Percentiles rank a stretch among this genome's conserved stretches.
phyloP scores from a whole-genome alignment of 2,888 invertebrate species.

The Scrobipalpa atriplicella region DNA sequence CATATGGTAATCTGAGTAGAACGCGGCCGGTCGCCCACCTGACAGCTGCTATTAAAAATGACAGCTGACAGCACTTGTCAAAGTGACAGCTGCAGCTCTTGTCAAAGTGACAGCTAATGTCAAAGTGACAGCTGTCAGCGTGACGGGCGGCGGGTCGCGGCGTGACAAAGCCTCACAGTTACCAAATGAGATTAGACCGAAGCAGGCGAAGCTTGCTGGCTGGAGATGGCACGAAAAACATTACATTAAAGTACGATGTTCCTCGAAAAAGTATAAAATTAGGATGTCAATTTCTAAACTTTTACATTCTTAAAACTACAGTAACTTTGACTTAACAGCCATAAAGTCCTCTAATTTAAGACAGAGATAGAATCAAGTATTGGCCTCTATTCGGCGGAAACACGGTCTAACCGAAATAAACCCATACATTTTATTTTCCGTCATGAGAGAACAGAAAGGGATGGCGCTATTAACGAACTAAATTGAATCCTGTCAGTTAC shows the following conservation, averaged over 20 bases:
- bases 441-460: too few relatives aligned
- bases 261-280: neutral
- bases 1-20: constrained; percentile 93
- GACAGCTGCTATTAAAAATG: constrained; percentile 43
- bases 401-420: too few relatives aligned
- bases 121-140: constrained; percentile 44
- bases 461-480: too few relatives aligned
- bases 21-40: constrained; percentile 50
- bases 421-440: too few relatives aligned
- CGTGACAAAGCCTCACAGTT: constrained; percentile 92
- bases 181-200: constrained; percentile 98
- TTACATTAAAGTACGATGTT: neutral
- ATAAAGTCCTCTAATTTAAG: too few relatives aligned
- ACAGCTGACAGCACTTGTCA: constrained; percentile 40
- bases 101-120: constrained; percentile 40
- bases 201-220: constrained; percentile 75
- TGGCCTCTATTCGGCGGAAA: too few relatives aligned
- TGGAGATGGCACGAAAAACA: constrained; percentile 33
- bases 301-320: too few relatives aligned
- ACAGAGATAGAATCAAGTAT: too few relatives aligned
- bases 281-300: too few relatives aligned
- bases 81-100: constrained; percentile 35
- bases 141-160: constrained; percentile 51
- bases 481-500: too few relatives aligned
- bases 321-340: too few relatives aligned